Evolutionary conservation across 2,113 vertebrate genomes (phyloP), one percentile per base, ranked within the genome.

Genomic region (Trochalopteron elliotii): DNA sequence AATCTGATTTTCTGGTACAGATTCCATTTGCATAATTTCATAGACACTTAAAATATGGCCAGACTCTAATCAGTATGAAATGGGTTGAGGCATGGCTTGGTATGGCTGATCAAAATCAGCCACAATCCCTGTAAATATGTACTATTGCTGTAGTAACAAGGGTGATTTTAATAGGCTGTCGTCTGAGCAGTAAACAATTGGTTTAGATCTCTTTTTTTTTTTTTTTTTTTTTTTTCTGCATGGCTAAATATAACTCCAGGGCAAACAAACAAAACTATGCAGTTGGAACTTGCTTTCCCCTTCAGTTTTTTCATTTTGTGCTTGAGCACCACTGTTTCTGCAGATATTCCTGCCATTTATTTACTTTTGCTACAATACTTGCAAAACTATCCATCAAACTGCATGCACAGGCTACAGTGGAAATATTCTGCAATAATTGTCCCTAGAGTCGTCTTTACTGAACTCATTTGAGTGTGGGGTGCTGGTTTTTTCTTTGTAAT

Each of bases 21-120:
- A 96, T 95, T 94, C 69, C 60, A 97, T 96, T 97, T 97, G 91
- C 96, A 95, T 97, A 96, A 97, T 96, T 95, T 96, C 96, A 95
- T 94, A 97, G 95, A 95, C 82, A 80, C 80, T 95, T 87, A 96
- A 97, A 94, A 97, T 94, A 95, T 94, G 96, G 95, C 91, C 91
- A 92, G 89, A 80, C 63, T 83, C 28, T 92, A 93, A 97, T 96
- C 93, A 87, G 83, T 97, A 95, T 94, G 89, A 96, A 97, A 97
- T 89, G 60, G 74, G 90, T 88, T 96, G 87, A 92, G 75, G 67
- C 81, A 91, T 60, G 70, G 69, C 74, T 93, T 94, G 85, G 91
- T 93, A 68, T 45, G 68, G 68, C 75, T 94, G 93, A 92, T 95
- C 75, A 86, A 78, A 89, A 92, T 93, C 74, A 72, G n/a, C 61